Evolutionary conservation across 1,140 invertebrate species (phyloP), one percentile per base, ranked within the genome.

Genomic region (Caerostris extrusa): DNA sequence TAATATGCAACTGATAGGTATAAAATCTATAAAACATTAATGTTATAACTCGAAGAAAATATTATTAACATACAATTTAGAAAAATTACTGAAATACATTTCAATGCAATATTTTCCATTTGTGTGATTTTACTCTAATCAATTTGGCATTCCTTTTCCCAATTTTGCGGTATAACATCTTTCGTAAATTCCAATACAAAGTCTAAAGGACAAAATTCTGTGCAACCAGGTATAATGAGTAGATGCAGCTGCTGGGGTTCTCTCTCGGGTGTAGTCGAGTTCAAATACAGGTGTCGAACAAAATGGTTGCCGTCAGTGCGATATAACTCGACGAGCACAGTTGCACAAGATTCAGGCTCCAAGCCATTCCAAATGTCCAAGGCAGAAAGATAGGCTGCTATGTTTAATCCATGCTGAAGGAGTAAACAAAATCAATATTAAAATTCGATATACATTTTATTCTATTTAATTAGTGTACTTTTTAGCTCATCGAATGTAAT

Each of bases 371-470:
- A 99, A 5, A 98, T 95, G 14, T 97, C 97, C 55, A 99, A 95
- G 0, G 97, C 96, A 95, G 97, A 97, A 5, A 99, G 96, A 57
- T 98, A 95, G 95, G 97, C 98, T 0, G 97, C 97, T 7, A 99
- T 95, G 0, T 98, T 98, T 3, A 97, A 97, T 95, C 99, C 98
- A 95, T 99, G 98, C 94, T 56, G 96, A 97, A 95, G 97, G 12
- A 57, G 7, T 17, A 7, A 69, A 55, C 57, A 12, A 56, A 90
- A n/a, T n/a, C n/a, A 55, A 98, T 95, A 81, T 2, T 8, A 53
- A 8, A 77, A 77, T 5, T 77, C 34, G 2, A 34, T 2, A 1
- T 34, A 2, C 34, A 34, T 34, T 34, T 34, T 34, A 1, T 34
- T 34, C 8, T 64, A 64, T 64, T 17, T 64, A 64, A 64, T 8